Percentiles rank a stretch among this genome's conserved stretches.
These are phyloP conservation scores for Pangasius krempfi DNA, from an alignment of 2,797 vertebrate species.

Conservation along the genomic window DNA sequence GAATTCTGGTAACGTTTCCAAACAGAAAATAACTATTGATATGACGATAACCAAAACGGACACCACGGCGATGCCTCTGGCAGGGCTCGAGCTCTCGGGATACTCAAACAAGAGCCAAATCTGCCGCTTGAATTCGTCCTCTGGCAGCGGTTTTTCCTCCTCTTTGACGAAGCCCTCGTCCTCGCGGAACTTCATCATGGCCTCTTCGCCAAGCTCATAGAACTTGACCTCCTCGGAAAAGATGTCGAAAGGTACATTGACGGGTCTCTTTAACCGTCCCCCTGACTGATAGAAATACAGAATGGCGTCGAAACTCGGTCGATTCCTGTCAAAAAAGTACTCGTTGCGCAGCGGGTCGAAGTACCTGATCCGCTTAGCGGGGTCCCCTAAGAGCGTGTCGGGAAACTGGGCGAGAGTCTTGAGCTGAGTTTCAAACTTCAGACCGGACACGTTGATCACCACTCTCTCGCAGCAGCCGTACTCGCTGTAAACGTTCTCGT, in stretches of 20 bases:
- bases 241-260: slow-evolving; percentile 94
- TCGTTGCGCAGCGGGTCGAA: slow-evolving; percentile 97
- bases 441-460: slow-evolving; percentile 95
- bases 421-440: slow-evolving; percentile 95
- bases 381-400: slow-evolving; percentile 92
- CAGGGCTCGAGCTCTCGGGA: slow-evolving; percentile 94
- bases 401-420: slow-evolving; percentile 96
- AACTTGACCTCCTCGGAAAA: slow-evolving; percentile 98
- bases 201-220: slow-evolving; percentile 95
- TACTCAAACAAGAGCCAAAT: slow-evolving; percentile 98
- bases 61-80: slow-evolving; percentile 94
- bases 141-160: slow-evolving; percentile 90
- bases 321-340: slow-evolving; percentile 97
- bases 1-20: slow-evolving; percentile 98
- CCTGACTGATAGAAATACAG: slow-evolving; percentile 98
- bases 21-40: slow-evolving; percentile 97
- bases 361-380: slow-evolving; percentile 91
- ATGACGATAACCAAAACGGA: slow-evolving; percentile 97
- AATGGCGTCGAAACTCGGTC: slow-evolving; percentile 97
- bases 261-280: slow-evolving; percentile 92
- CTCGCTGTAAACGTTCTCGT: slow-evolving; percentile 86
- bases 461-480: slow-evolving; percentile 93
- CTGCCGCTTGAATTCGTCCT: slow-evolving; percentile 96
- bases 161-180: slow-evolving; percentile 98
- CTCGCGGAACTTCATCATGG: slow-evolving; percentile 94